Evolutionary conservation across 2,797 vertebrate species (phyloP).

Genomic region (Synanceia verrucosa): DNA sequence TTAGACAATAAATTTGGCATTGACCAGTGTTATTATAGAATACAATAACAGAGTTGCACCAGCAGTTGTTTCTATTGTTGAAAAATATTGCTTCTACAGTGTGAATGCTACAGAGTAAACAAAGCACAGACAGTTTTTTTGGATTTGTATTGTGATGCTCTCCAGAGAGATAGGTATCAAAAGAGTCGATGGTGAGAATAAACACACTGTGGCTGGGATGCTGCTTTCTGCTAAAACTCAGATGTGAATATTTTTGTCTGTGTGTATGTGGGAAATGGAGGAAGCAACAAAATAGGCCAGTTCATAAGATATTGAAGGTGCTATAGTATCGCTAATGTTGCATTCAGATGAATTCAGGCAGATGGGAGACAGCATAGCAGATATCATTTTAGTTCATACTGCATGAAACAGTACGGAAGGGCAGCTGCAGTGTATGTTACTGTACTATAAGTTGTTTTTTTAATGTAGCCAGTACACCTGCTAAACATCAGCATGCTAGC

Average conservation of each 20-base stretch:
- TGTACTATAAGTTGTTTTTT: too few relatives aligned
- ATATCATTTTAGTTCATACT: neutral
- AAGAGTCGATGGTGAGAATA: neutral
- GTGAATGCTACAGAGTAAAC: neutral
- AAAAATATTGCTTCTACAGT: neutral
- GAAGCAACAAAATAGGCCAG: neutral
- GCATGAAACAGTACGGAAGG: too few relatives aligned
- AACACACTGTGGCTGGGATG: neutral
- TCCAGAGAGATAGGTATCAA: neutral
- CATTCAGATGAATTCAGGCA: neutral
- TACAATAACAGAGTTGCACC: neutral
- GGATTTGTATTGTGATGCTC: neutral
- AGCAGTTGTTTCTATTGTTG: neutral
- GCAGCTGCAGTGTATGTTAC: too few relatives aligned
- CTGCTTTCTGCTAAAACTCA: neutral
- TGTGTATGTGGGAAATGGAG: constrained; percentile 3
- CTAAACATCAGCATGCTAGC: neutral
- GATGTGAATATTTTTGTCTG: neutral
- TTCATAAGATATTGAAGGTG: neutral
- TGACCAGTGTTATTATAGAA: too few relatives aligned
- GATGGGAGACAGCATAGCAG: neutral
- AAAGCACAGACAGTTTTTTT: neutral
- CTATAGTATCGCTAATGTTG: neutral
- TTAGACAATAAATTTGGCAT: too few relatives aligned
- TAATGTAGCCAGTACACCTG: neutral